Evolutionary conservation across 2,888 invertebrate species (phyloP).

Genomic region (Plagiodera versicolora): DNA sequence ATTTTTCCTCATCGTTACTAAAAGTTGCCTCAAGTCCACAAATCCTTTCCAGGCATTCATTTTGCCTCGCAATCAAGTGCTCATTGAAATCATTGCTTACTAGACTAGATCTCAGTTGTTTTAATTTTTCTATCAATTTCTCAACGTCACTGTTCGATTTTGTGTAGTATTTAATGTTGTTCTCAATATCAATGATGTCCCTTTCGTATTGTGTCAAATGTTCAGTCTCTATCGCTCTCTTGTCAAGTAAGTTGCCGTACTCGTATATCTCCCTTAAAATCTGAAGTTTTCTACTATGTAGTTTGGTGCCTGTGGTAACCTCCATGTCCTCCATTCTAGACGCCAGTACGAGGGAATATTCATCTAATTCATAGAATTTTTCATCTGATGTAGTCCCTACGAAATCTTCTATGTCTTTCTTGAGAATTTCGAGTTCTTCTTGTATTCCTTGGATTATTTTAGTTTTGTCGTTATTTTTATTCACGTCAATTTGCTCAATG

Average conservation of each 20-base stretch:
- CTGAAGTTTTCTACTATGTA: constrained; percentile 31
- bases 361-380: constrained; percentile 35
- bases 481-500: constrained; percentile 18
- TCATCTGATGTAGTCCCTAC: constrained; percentile 31
- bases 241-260: constrained; percentile 33
- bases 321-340: constrained; percentile 33
- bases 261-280: constrained; percentile 34
- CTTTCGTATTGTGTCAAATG: constrained; percentile 34
- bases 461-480: constrained; percentile 15
- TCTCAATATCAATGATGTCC: constrained; percentile 26
- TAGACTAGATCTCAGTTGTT: constrained; percentile 11
- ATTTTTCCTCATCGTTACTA: neutral
- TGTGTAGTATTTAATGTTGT: constrained; percentile 19
- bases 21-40: constrained; percentile 12
- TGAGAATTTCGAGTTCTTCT: constrained; percentile 26
- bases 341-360: constrained; percentile 29
- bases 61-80: constrained; percentile 27
- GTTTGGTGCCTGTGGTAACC: constrained; percentile 25
- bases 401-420: constrained; percentile 31
- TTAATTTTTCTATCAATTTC: constrained; percentile 13
- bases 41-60: constrained; percentile 26
- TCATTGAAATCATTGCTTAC: constrained; percentile 16
- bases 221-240: constrained; percentile 33
- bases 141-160: constrained; percentile 16
- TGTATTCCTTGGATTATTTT: constrained; percentile 31